These are phyloP conservation scores for Neotragus moschatus DNA, from an alignment of 2,113 vertebrate genomes.

Conservation along the genomic window DNA sequence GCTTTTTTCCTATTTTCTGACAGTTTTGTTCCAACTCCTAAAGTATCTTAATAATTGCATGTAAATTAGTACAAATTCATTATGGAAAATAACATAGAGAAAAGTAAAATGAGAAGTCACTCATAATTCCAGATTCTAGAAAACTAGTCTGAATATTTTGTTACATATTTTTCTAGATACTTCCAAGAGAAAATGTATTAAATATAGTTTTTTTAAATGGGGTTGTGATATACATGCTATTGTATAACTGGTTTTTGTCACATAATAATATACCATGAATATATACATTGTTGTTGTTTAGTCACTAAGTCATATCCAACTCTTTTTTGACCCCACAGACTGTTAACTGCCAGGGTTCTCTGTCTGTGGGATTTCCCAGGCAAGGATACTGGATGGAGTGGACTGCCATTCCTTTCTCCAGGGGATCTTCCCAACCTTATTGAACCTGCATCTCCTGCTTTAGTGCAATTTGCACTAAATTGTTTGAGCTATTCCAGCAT, in stretches of 20 bases:
- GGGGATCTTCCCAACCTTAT: not conserved
- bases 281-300: not conserved
- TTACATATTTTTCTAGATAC: not conserved
- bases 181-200: not conserved
- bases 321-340: not conserved
- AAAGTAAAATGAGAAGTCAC: not conserved
- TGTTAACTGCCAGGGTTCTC: not conserved
- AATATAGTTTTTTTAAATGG: not conserved
- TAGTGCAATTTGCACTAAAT: not conserved
- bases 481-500: not conserved
- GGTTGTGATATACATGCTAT: not conserved
- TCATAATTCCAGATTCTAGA: not conserved
- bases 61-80: not conserved
- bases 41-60: not conserved
- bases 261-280: not conserved
- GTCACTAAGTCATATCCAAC: not conserved
- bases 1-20: not conserved
- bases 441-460: not conserved
- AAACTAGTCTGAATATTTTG: not conserved
- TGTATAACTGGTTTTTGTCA: not conserved
- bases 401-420: not conserved
- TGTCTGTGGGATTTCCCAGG: not conserved
- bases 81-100: not conserved
- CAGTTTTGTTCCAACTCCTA: not conserved
- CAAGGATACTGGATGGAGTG: not conserved